These are phyloP conservation scores for Gastrophryne carolinensis DNA, from an alignment of 2,797 vertebrate genomes.

Conservation along the genomic window DNA sequence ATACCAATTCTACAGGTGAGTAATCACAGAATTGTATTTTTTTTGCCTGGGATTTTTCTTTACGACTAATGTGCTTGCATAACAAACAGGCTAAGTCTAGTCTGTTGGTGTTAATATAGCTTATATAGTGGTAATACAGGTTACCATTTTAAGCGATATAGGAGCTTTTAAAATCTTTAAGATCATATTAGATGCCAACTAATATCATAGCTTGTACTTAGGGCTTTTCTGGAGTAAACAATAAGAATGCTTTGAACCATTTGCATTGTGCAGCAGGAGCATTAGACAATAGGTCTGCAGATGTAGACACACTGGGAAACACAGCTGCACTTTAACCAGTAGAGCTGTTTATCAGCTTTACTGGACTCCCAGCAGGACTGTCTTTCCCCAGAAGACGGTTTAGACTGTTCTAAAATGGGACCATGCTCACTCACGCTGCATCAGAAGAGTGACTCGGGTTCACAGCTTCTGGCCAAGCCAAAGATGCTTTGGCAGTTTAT, in stretches of 20 bases:
- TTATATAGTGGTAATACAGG: too few relatives aligned
- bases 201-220: too few relatives aligned
- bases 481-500: slow-evolving; percentile 38
- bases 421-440: slow-evolving; percentile 47
- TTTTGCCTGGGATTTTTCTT: too few relatives aligned
- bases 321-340: slow-evolving; percentile 58
- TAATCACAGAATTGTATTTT: too few relatives aligned
- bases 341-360: slow-evolving; percentile 52
- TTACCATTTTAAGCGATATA: too few relatives aligned
- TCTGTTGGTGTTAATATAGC: too few relatives aligned
- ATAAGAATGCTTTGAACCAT: background rate
- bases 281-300: slow-evolving; percentile 49
- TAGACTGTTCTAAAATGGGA: slow-evolving; percentile 48
- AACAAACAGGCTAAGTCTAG: too few relatives aligned
- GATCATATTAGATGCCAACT: too few relatives aligned
- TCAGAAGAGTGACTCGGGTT: slow-evolving; percentile 43
- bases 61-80: too few relatives aligned
- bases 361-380: slow-evolving; percentile 44
- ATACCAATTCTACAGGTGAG: too few relatives aligned
- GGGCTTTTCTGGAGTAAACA: background rate
- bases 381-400: slow-evolving; percentile 29
- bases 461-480: slow-evolving; percentile 34
- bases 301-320: slow-evolving; percentile 51
- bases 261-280: slow-evolving; percentile 32
- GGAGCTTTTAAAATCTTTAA: too few relatives aligned